Evolutionary conservation across 2,888 invertebrate genomes (phyloP).

Genomic region (Teleogryllus oceanicus): DNA sequence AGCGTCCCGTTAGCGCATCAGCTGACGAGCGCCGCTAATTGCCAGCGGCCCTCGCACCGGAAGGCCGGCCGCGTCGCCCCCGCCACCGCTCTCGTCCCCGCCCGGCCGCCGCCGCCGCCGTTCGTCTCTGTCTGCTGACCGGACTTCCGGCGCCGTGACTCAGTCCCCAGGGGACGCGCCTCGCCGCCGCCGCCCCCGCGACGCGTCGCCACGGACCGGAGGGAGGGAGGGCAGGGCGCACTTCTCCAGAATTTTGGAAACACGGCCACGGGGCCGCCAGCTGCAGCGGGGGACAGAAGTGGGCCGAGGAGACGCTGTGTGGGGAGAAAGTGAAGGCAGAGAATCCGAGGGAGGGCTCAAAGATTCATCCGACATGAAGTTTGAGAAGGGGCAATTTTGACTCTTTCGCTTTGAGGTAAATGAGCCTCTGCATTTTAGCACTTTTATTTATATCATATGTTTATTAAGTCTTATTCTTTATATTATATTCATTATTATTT

Average conservation of each 20-base stretch:
- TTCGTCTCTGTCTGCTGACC: neutral
- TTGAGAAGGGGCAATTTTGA: too few species aligned
- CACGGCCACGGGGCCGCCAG: neutral
- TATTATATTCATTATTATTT: too few species aligned
- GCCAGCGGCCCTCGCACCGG: neutral
- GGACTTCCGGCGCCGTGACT: slow-evolving; percentile 9
- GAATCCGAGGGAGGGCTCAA: too few species aligned
- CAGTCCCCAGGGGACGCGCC: neutral
- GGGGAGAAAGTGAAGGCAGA: too few species aligned
- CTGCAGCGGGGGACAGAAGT: neutral
- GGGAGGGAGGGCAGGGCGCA: neutral
- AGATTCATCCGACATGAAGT: too few species aligned
- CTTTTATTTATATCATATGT: too few species aligned
- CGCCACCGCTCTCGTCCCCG: neutral
- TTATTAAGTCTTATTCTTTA: too few species aligned
- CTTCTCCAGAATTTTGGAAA: neutral
- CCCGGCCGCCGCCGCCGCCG: neutral
- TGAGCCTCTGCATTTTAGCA: too few species aligned
- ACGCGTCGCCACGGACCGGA: neutral
- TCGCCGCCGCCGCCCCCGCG: neutral
- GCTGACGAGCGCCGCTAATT: neutral
- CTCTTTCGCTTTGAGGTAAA: too few species aligned
- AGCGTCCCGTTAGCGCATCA: too few species aligned
- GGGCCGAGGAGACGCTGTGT: too few species aligned
- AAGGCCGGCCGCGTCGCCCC: neutral